Base-by-base conservation (phyloP, 2,113 vertebrate species). In the Myrmecobius fasciatus region DNA sequence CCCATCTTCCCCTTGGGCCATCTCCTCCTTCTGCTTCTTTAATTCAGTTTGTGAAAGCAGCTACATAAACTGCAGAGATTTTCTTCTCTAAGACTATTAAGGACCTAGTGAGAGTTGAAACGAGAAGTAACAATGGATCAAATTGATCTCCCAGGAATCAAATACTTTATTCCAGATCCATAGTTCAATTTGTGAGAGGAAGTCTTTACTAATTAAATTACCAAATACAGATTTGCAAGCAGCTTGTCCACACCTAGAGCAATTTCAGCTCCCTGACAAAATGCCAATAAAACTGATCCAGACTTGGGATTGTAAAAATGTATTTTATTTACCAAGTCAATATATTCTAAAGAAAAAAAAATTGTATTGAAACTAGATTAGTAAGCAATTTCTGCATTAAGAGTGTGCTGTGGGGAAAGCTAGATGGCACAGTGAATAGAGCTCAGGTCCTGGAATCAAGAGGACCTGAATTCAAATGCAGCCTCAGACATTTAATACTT, bases 271-370 rank as follows among this genome's bases (percentile, higher is more conserved):
- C 92, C 53, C 90, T 95, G 88, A 95, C 93, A 67, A 10, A 75
- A 91, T 93, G 67, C 49, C 90, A 43, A 90, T 92, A 93, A 96
- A 93, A 95, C 95, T 48, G n/a, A 95, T 36, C 54, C 91, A 93
- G 94, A 47, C 89, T 92, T 93, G 49, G 90, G 43, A 89, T 93
- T 91, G 47, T 95, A 92, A 96, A 96, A 91, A 92, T 88, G 11
- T 83, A 67, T 46, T 96, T 95, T 92, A 95, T 25, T 10, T 89
- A 95, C 94, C 91, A 90, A 93, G 83, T 93, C 75, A 91, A 49
- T 14, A 52, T n/a, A 26, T 48, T 51, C 83, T 94, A 47, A 92
- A 88, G 56, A 52, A 51, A 5, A 51, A 5, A n/a, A 43, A 56
- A 90, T 94, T 96, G 97, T 54, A 93, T 92, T 54, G 90, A 20